phyloP scores from a whole-genome alignment of 64 coral and sea anemone species.

The Montipora foliosa region DNA sequence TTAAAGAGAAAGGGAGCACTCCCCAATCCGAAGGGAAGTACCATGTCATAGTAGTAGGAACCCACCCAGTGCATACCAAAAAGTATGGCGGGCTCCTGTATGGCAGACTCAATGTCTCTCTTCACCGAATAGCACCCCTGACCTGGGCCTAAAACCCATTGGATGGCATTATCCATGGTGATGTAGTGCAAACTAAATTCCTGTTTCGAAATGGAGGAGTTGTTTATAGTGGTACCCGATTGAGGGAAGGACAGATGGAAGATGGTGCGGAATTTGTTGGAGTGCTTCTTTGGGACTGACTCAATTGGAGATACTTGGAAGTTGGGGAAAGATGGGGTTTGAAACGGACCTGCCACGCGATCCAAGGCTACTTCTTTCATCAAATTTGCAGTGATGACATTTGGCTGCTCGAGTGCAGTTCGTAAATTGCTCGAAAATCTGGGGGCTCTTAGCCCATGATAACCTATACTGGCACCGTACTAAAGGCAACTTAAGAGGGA shows the following conservation, averaged over 20 bases:
- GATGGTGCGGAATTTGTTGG: background rate
- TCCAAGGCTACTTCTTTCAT: too few relatives aligned
- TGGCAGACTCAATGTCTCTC: background rate
- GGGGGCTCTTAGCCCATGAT: too few relatives aligned
- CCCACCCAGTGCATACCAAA: background rate
- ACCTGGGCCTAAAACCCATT: background rate
- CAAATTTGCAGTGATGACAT: too few relatives aligned
- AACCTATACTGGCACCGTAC: too few relatives aligned
- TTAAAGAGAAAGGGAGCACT: background rate
- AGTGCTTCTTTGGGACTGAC: background rate
- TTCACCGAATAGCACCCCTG: background rate
- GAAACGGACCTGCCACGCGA: too few relatives aligned
- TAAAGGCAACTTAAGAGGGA: too few relatives aligned
- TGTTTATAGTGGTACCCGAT: background rate
- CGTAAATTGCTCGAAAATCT: too few relatives aligned
- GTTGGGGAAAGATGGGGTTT: too few relatives aligned
- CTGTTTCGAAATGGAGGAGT: background rate
- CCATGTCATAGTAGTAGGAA: background rate
- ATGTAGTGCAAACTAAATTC: background rate
- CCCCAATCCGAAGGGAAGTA: background rate
- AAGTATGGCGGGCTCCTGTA: background rate
- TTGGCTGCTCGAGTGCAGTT: too few relatives aligned
- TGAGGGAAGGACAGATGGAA: background rate
- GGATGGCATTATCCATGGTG: background rate
- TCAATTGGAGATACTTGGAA: too few relatives aligned